Conservation (phyloP, 1,140 invertebrate species). For the Philopotamus ludificatus region DNA sequence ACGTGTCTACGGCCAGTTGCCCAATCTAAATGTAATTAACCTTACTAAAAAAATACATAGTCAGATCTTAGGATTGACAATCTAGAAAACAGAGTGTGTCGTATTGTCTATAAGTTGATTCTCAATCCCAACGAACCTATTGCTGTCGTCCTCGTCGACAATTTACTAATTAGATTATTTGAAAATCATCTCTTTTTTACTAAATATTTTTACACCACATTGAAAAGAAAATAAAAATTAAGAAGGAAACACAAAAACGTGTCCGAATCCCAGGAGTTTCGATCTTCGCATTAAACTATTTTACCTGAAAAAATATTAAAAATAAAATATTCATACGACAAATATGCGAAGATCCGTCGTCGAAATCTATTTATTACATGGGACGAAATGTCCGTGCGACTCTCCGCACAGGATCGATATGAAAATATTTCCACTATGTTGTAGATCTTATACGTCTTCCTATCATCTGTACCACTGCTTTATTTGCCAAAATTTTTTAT, state of each 20-base stretch:
- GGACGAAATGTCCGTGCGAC: neutral
- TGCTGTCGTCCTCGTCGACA: slow-evolving; percentile 8
- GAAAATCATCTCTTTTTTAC: slow-evolving; percentile 24
- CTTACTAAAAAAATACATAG: slow-evolving; percentile 15
- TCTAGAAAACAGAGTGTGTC: neutral
- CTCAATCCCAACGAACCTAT: slow-evolving; percentile 18
- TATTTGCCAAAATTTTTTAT: too few species aligned
- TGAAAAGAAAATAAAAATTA: too few species aligned
- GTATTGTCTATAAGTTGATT: slow-evolving; percentile 15
- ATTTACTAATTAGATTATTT: slow-evolving; percentile 33
- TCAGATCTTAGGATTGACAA: slow-evolving; percentile 17
- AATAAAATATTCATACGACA: neutral
- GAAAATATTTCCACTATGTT: neutral
- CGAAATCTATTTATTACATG: neutral
- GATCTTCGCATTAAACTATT: slow-evolving; percentile 33
- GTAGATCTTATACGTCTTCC: too few species aligned
- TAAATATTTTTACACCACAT: slow-evolving; percentile 40
- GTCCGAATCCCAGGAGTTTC: slow-evolving; percentile 36
- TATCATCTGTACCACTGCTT: too few species aligned
- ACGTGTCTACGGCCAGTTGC: slow-evolving; percentile 15
- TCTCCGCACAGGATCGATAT: neutral
- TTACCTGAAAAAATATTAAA: slow-evolving; percentile 34
- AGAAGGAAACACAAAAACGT: slow-evolving; percentile 36
- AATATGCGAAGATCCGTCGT: too few species aligned
- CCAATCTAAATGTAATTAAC: slow-evolving; percentile 8